Evolutionary conservation across 2,888 invertebrate species (phyloP), one percentile per base, ranked within the genome.

Genomic region (Nymphalis urticae): DNA sequence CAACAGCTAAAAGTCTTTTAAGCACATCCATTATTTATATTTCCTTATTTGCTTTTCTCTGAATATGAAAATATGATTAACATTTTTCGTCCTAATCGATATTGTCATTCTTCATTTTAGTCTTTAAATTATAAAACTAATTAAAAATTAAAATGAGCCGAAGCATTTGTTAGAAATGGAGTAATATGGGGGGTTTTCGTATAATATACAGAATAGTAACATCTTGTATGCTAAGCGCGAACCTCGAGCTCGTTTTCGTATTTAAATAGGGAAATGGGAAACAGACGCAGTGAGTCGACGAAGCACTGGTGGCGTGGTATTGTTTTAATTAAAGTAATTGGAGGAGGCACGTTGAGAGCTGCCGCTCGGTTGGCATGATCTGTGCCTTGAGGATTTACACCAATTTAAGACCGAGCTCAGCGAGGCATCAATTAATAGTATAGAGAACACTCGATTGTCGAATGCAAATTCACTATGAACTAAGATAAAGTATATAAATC

Each of bases 281-380:
- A 90, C 91, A 90, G 89, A 88, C 85, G 86, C 90, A 86, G 86
- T 85, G 89, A 90, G 88, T 89, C 90, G 89, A 88, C 89, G 90
- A 83, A 89, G 87, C 87, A 85, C 85, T 89, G 87, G 86, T 88
- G 84, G 85, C 88, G 86, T 87, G 87, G 89, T 91, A 90, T 92
- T 92, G 92, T 92, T 92, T 92, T 92, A 92, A 92, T 92, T 92
- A 92, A 92, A 92, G 90, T 92, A 92, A 92, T 92, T 92, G 92
- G 91, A 90, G 89, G 89, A 91, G 90, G 88, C 88, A 88, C 88
- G 88, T 86, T 81, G 89, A 88, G 91, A 84, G 87, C 87, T 83
- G 85, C 80, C 87, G 85, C 87, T 87, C 86, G 85, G 85, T 83
- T 84, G 87, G 85, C 86, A 88, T 91, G 90, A 91, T 92, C 91